A percentile compares a stretch with the other conserved stretches of the same genome.
These are phyloP conservation scores for Meghimatium bilineatum DNA, from an alignment of 2,888 invertebrate species.

Conservation along the genomic window DNA sequence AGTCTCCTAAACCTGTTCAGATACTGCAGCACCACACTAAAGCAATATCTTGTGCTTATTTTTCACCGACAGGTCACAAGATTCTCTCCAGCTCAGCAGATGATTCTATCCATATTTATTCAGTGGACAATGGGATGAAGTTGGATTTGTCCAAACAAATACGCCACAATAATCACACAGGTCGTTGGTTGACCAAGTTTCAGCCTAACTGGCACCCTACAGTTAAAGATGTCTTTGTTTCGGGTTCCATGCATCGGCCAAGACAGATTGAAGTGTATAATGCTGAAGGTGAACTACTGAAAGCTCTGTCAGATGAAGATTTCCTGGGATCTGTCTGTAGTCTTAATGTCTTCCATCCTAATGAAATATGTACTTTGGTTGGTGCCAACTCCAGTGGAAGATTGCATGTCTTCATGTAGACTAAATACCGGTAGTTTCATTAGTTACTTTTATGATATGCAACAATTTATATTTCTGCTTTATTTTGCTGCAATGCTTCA, in stretches of 20 bases:
- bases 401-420: constrained; percentile 75
- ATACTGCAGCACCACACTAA: constrained; percentile 59
- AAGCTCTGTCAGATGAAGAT: constrained; percentile 68
- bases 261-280: constrained; percentile 77
- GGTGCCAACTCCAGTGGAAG: constrained; percentile 78
- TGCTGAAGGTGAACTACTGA: constrained; percentile 66
- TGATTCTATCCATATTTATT: constrained; percentile 64
- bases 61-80: constrained; percentile 78
- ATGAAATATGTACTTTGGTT: constrained; percentile 71
- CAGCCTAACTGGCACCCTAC: constrained; percentile 77
- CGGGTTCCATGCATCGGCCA: constrained; percentile 77
- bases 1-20: constrained; percentile 60
- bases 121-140: constrained; percentile 1
- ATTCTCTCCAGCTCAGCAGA: constrained; percentile 76
- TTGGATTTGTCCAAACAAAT: constrained; percentile 7
- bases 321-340: constrained; percentile 75
- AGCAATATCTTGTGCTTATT: constrained; percentile 76
- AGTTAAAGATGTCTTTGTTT: constrained; percentile 77
- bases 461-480: background rate
- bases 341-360: constrained; percentile 76
- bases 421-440: background rate
- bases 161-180: constrained; percentile 78
- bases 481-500: background rate
- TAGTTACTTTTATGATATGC: background rate
- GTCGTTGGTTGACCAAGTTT: constrained; percentile 78